Evolutionary conservation across 2,113 vertebrate species (phyloP), one percentile per base, ranked within the genome.

Genomic region (Austrofundulus limnaeus): DNA sequence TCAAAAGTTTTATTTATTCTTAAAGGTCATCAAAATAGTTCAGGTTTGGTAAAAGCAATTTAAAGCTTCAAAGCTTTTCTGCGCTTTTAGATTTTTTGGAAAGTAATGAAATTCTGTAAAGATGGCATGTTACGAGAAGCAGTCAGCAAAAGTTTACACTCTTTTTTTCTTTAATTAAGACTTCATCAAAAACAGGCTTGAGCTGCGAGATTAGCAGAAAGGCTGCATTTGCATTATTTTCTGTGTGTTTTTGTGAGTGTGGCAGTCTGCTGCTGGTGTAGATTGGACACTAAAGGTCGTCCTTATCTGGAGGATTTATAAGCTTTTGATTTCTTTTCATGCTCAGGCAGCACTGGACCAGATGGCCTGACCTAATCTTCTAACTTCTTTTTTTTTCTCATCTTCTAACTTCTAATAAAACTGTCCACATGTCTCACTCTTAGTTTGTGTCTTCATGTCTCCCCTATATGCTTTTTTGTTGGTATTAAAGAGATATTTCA

Each of bases 231-330:
- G 69, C 59, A 56, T 55, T 52, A 59, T 48, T 66, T 2, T 31
- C 59, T n/a, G 51, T 53, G 62, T 66, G 57, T 47, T 24, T 53
- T 4, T 39, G 24, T 59, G 55, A 60, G 67, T 53, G 41, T 55
- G 58, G 1, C 4, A 5, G 19, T 19, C 23, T 46, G 48, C 10
- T 60, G 15, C 16, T 68, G 57, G 43, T 43, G 34, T 50, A 14
- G 38, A 47, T 5, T 5, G 59, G 39, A 81, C 67, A 77, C 67
- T 74, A 73, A 79, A 81, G 70, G 68, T 68, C 17, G 51, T 87
- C 67, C 82, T 75, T 72, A 75, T 67, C 77, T 23, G 39, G 56
- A 76, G 79, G 75, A 78, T 87, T 90, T 81, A 81, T 75, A 63
- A 45, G 52, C 59, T 56, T 85, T 83, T 84, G 75, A 88, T 82